phyloP scores from a whole-genome alignment of 2,888 invertebrate genomes.

The Diadegma fenestrale region DNA sequence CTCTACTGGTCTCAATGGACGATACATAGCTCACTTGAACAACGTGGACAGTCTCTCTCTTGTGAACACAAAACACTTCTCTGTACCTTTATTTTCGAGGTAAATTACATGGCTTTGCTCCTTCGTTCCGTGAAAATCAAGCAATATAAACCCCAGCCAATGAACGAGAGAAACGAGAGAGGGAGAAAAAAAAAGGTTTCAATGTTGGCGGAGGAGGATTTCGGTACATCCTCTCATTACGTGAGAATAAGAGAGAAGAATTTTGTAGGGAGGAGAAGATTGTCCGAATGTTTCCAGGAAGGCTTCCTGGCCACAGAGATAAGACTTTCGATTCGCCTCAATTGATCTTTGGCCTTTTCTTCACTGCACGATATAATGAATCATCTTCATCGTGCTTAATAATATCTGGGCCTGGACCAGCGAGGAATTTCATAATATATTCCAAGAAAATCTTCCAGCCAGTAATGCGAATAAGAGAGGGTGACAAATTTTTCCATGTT shows the following conservation, averaged over 20 bases:
- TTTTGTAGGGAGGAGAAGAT: slow-evolving; percentile 7
- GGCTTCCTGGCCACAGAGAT: slow-evolving; percentile 40
- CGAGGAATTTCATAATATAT: not conserved
- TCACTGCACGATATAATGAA: slow-evolving; percentile 16
- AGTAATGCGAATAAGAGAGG: not conserved
- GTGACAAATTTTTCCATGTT: not conserved
- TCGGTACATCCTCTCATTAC: slow-evolving; percentile 46
- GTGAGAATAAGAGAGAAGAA: slow-evolving; percentile 58
- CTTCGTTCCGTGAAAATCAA: slow-evolving; percentile 71
- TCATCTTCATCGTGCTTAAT: not conserved
- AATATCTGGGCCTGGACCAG: slow-evolving; percentile 1
- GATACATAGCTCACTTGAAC: slow-evolving; percentile 14
- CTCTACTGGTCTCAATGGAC: not conserved
- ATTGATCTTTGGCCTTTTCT: slow-evolving; percentile 53
- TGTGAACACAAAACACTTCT: slow-evolving; percentile 40
- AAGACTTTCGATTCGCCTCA: slow-evolving; percentile 33
- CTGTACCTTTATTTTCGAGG: slow-evolving; percentile 38
- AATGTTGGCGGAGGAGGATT: slow-evolving; percentile 1
- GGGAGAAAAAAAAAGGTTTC: not conserved
- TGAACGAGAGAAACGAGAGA: slow-evolving; percentile 27
- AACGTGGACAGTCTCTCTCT: slow-evolving; percentile 39
- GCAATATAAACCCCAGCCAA: slow-evolving; percentile 63
- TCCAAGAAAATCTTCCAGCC: not conserved
- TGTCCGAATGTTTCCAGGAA: slow-evolving; percentile 50
- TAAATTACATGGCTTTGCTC: slow-evolving; percentile 69